Evolutionary conservation across 1,140 invertebrate genomes (phyloP).

Genomic region (Theocolax elegans): DNA sequence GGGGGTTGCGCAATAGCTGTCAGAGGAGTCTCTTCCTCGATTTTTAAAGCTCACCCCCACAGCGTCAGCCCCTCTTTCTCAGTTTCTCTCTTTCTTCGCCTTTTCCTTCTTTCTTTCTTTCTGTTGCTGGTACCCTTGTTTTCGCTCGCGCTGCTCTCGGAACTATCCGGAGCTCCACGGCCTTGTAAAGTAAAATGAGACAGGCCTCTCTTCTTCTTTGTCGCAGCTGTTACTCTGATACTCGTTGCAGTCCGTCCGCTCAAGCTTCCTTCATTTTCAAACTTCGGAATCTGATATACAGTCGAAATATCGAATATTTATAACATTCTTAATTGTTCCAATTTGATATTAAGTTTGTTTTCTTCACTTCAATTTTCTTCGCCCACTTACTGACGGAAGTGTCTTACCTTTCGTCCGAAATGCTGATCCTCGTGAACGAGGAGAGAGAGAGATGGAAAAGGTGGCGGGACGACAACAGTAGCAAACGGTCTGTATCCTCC

Average conservation of each 20-base stretch:
- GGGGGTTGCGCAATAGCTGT: slow-evolving; percentile 64
- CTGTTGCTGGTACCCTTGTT: not conserved
- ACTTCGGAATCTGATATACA: not conserved
- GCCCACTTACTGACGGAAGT: not conserved
- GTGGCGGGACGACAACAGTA: no score
- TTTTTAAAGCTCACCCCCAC: slow-evolving; percentile 62
- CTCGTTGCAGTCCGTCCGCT: no score
- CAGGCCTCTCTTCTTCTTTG: no score
- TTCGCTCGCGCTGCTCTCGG: not conserved
- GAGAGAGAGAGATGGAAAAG: not conserved
- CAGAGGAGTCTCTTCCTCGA: slow-evolving; percentile 59
- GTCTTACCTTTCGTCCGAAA: not conserved
- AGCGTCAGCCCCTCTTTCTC: not conserved
- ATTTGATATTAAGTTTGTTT: not conserved
- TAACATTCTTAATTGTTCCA: not conserved
- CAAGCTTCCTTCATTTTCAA: not conserved
- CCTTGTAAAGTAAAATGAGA: slow-evolving; percentile 66
- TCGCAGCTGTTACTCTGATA: no score
- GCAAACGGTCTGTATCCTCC: slow-evolving; percentile 38
- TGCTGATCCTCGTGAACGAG: not conserved
- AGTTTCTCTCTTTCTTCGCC: not conserved
- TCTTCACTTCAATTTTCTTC: not conserved
- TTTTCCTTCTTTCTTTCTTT: slow-evolving; percentile 3
- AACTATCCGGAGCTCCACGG: not conserved
- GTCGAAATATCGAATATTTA: not conserved